Conservation (phyloP, 1,140 invertebrate genomes). For the Meloidogyne chitwoodi region DNA sequence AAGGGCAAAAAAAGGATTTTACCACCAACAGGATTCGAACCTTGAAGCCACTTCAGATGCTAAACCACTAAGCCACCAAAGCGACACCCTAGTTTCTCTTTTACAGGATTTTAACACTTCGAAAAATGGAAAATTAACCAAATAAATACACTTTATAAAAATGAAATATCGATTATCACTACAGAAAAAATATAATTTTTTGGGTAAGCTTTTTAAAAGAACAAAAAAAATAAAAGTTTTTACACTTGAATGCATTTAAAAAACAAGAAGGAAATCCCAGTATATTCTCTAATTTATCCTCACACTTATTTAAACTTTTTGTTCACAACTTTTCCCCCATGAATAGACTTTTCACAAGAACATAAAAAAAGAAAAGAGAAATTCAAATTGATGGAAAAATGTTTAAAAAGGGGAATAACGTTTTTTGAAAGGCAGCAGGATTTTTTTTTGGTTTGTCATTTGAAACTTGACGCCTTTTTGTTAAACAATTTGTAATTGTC, state of each 20-base stretch:
- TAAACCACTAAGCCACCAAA: too few relatives aligned
- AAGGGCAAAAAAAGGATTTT: not conserved
- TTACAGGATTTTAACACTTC: too few relatives aligned
- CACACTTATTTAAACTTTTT: not conserved
- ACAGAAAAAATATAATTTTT: too few relatives aligned
- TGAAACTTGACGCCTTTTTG: conserved; percentile 11
- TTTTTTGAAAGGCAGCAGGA: not conserved
- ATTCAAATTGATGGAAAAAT: not conserved
- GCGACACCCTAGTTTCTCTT: too few relatives aligned
- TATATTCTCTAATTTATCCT: not conserved
- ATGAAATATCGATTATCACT: too few relatives aligned
- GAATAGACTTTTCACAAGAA: not conserved
- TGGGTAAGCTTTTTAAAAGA: too few relatives aligned
- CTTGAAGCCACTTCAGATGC: too few relatives aligned
- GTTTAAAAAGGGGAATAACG: not conserved
- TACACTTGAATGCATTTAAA: too few relatives aligned
- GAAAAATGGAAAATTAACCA: too few relatives aligned
- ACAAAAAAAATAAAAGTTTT: too few relatives aligned
- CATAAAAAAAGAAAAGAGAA: not conserved
- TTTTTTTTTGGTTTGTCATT: not conserved
- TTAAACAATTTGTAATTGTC: not conserved
- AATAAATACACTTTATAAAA: too few relatives aligned
- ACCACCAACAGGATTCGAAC: not conserved
- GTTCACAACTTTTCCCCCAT: not conserved
- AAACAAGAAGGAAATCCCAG: not conserved